Percentiles rank a stretch among this genome's conserved stretches.
phyloP scores from a whole-genome alignment of 2,888 invertebrate genomes.

The Andrena hattorfiana region DNA sequence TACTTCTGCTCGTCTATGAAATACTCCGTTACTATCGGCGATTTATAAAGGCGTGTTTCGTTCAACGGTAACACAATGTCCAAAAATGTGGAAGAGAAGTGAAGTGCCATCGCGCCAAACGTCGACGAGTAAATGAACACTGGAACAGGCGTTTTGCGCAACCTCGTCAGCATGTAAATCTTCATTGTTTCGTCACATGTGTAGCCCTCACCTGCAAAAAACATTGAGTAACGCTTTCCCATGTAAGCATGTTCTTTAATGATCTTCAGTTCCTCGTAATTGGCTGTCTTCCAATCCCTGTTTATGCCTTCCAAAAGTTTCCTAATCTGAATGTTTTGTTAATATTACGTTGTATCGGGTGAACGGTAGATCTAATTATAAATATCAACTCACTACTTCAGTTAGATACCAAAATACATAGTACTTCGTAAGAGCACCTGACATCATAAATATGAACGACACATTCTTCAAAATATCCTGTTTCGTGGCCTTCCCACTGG shows the following conservation, averaged over 20 bases:
- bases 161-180: not conserved
- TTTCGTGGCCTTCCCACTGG: not conserved
- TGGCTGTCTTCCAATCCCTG: not conserved
- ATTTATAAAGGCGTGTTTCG: not conserved
- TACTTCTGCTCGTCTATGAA: slow-evolving; percentile 13
- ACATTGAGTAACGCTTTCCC: not conserved
- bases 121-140: not conserved
- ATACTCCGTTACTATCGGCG: not conserved
- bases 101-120: not conserved
- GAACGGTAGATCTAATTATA: not conserved
- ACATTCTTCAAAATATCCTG: not conserved
- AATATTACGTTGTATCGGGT: not conserved
- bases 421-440: not conserved
- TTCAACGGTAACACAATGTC: slow-evolving; percentile 18
- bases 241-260: not conserved
- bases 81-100: not conserved
- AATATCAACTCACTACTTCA: slow-evolving; percentile 8
- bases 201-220: slow-evolving; percentile 7
- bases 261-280: not conserved
- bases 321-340: not conserved
- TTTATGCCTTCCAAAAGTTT: not conserved
- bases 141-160: not conserved
- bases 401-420: not conserved
- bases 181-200: not conserved
- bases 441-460: not conserved